These are phyloP conservation scores for Turritopsis dohrnii DNA, from an alignment of 30 jellyfish, hydroid and myxozoan species.

Conservation along the genomic window DNA sequence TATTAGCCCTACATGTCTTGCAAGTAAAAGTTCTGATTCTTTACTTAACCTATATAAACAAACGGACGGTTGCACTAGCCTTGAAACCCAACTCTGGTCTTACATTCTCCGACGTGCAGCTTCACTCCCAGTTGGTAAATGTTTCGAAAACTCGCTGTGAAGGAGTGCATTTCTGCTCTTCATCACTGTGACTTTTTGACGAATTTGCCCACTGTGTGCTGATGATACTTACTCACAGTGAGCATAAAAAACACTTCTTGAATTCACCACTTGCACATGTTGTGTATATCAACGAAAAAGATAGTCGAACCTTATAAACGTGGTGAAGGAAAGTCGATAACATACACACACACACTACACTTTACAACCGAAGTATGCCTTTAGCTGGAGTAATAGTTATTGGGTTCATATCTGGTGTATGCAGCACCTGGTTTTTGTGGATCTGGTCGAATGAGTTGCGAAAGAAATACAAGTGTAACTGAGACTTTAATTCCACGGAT, in stretches of 20 bases:
- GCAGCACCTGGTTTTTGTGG: constrained; percentile 96
- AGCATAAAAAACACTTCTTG: background rate
- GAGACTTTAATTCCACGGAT: background rate
- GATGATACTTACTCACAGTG: background rate
- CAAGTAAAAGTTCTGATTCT: no score
- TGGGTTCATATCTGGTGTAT: constrained; percentile 72
- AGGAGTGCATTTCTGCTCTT: no score
- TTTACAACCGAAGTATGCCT: constrained; percentile 43
- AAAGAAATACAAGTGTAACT: background rate
- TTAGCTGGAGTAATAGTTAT: constrained; percentile 75
- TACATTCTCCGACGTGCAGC: no score
- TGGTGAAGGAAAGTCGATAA: background rate
- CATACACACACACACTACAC: background rate
- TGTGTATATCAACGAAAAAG: background rate
- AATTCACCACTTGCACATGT: background rate
- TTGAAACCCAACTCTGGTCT: no score
- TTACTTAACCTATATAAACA: no score
- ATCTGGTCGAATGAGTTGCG: constrained; percentile 73
- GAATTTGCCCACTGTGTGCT: no score
- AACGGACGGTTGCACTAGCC: no score
- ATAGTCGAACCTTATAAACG: background rate
- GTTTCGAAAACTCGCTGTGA: no score
- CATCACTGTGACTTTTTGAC: no score
- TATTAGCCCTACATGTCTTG: no score
- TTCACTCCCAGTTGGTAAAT: no score